Base-by-base conservation (phyloP, 2,888 invertebrate genomes). In the Sminthurides aquaticus region DNA sequence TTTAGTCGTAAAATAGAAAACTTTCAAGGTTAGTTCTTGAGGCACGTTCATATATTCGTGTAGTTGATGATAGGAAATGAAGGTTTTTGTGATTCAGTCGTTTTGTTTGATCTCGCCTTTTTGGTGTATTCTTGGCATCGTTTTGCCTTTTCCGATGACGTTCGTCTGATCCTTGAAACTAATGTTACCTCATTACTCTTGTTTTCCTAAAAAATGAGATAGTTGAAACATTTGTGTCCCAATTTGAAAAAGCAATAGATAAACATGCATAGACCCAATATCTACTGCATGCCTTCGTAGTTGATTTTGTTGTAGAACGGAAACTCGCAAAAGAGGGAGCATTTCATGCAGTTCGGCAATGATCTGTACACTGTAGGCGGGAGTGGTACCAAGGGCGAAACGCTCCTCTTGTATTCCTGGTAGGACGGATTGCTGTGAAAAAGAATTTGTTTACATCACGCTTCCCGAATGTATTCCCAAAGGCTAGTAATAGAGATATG, bases 321-420 rank as follows among this genome's bases (percentile, higher is more conserved):
- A 76, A 87, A 91, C 78, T 94, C 94, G 77, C 91, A 93, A 79
- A 93, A 93, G 57, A 91, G 78, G 24, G 90, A 82, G 76, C 86
- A 89, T 79, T 93, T 93, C 58, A 94, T 79, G 70, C 87, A 88
- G 76, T 83, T 83, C 1, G 93, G 93, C 52, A 93, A 88, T 77
- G 90, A 89, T n/a, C 87, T 86, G 79, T 93, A 94, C 56, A 92
- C 86, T 1, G 87, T 84, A 0, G 91, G 90, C 8, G 93, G 93
- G 67, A 94, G 86, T 3, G 91, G 93, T 77, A 94, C 89, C 75
- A 94, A 79, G 0, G 92, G 91, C 66, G 93, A 93, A 57, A 93
- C 94, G 1, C 89, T 88, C 56, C 86, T 82, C 79, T 94, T 94
- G 80, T 93, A 94, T 78, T 87, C 87, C 70, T 89, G 84, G 80